Evolutionary conservation across 2,797 vertebrate species (phyloP).

Genomic region (Taenioides sp.): DNA sequence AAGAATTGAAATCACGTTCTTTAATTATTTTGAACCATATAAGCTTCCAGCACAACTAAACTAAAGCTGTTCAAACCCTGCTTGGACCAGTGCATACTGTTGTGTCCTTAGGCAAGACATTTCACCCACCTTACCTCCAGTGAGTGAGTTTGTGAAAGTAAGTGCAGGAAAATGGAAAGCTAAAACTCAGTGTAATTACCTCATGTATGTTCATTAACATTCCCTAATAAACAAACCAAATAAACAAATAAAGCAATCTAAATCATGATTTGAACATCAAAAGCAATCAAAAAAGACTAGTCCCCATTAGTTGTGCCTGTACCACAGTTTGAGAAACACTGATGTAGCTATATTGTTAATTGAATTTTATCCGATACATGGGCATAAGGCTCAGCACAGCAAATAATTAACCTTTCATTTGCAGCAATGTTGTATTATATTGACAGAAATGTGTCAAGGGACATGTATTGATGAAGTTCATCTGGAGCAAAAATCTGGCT

Average conservation of each 20-base stretch:
- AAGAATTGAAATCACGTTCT: background rate
- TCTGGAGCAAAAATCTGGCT: conserved; percentile 44
- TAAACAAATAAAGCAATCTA: background rate
- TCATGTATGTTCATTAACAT: background rate
- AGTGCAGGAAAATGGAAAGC: background rate
- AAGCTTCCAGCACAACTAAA: background rate
- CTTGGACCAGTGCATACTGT: background rate
- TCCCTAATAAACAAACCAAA: background rate
- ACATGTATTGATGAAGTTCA: conserved; percentile 48
- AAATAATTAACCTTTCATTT: conserved; percentile 51
- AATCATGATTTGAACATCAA: background rate
- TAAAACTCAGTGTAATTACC: background rate
- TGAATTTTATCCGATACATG: conserved; percentile 51
- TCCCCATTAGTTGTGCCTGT: background rate
- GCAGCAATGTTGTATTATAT: conserved; percentile 43
- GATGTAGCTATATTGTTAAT: conserved; percentile 44
- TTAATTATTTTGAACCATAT: background rate
- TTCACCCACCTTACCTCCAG: background rate
- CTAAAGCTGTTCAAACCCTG: background rate
- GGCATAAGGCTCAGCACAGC: conserved; percentile 39
- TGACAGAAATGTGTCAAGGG: conserved; percentile 41
- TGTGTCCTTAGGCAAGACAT: background rate
- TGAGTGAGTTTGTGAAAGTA: background rate
- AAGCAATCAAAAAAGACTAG: background rate
- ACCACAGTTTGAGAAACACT: conserved; percentile 1